Evolutionary conservation across 2,888 invertebrate species (phyloP), one percentile per base, ranked within the genome.

Genomic region (Erebia ligea): DNA sequence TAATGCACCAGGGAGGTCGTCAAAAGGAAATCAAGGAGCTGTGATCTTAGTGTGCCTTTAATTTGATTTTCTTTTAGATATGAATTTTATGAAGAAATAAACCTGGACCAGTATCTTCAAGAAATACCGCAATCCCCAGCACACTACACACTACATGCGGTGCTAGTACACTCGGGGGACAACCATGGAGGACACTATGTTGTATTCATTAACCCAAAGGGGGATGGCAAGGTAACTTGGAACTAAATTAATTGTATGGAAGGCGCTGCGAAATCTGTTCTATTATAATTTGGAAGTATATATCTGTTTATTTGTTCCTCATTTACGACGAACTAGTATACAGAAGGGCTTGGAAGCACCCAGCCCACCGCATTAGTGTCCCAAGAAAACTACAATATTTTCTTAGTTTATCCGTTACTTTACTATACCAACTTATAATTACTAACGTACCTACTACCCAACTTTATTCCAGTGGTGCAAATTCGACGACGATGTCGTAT

Each of bases 171-270:
- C 91, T 98, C 99, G 72, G 99, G 99, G 0, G 99, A 99, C 90
- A 99, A 99, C 94, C 99, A 99, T 85, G 99, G 99, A 1, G 99
- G 99, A 0, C 99, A 99, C 90, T 99, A 99, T 89, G 99, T 99
- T 69, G 99, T 99, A 68, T 99, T 99, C 90, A 99, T 99, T 80
- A 99, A 99, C 93, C 99, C 99, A 0, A 97, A 96, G 82, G 98
- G 98, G 40, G 98, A 98, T 84, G 98, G 98, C 75, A 97, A 97
- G 93, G 98, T 97, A 90, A 88, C 34, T 34, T 34, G 2, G 2
- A 34, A 34, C 5, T 34, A 34, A 34, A 25, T 25, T n/a, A n/a
- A n/a, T n/a, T n/a, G n/a, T n/a, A n/a, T 0, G 25, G 3, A 25
- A 25, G 2, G 25, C 25, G 25, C 25, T 25, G 25, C 3, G 25